Evolutionary conservation across 1,140 invertebrate genomes (phyloP).

Genomic region (Magallana ariakensis): DNA sequence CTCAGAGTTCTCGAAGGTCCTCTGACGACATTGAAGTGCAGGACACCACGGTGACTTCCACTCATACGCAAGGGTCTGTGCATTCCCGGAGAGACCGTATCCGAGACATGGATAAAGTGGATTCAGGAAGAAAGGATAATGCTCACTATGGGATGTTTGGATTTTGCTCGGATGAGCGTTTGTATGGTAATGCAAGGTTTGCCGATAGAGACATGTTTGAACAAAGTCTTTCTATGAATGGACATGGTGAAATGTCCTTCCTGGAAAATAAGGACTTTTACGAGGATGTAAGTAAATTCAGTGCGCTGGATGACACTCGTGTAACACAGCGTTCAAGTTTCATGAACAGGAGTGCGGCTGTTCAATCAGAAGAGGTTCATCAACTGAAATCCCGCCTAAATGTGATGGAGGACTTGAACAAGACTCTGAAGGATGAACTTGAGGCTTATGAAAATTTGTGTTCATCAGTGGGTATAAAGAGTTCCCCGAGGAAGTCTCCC

Average conservation of each 20-base stretch:
- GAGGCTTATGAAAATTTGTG: constrained; percentile 68
- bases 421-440: constrained; percentile 78
- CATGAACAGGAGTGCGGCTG: constrained; percentile 20
- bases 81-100: not conserved
- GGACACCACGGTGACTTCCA: constrained; percentile 31
- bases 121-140: not conserved
- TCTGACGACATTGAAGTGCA: constrained; percentile 42
- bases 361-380: constrained; percentile 41
- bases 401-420: constrained; percentile 78
- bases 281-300: not conserved
- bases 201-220: constrained; percentile 48
- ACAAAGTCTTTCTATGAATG: not conserved
- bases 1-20: constrained; percentile 32
- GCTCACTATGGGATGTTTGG: not conserved
- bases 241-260: not conserved
- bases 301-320: constrained; percentile 27
- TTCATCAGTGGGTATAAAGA: constrained; percentile 64
- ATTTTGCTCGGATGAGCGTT: constrained; percentile 48
- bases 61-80: constrained; percentile 21
- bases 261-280: constrained; percentile 13
- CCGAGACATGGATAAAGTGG: constrained; percentile 9
- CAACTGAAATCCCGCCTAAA: constrained; percentile 49
- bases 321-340: constrained; percentile 23
- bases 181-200: constrained; percentile 37
- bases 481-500: constrained; percentile 55